These are phyloP conservation scores for Lacanobia oleracea DNA, from an alignment of 2,888 invertebrate species.

Conservation along the genomic window DNA sequence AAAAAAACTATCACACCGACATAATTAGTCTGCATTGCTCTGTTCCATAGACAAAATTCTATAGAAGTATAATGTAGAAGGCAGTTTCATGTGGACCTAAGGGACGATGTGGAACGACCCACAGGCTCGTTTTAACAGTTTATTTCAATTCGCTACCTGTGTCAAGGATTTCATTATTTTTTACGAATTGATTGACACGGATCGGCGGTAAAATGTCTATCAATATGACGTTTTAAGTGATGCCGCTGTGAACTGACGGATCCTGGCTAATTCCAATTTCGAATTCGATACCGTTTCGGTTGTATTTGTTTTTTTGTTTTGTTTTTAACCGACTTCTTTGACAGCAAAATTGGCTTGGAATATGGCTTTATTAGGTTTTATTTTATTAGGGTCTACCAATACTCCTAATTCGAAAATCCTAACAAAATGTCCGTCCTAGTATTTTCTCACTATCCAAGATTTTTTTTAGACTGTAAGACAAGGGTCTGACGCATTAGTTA, in stretches of 20 bases:
- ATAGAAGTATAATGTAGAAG: too few species aligned
- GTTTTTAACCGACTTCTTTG: too few species aligned
- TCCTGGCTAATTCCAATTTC: conserved; percentile 61
- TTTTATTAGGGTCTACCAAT: not conserved
- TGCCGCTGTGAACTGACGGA: conserved; percentile 51
- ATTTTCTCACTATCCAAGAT: too few species aligned
- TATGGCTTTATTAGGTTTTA: conserved; percentile 10
- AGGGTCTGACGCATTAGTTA: too few species aligned
- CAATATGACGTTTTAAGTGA: conserved; percentile 76
- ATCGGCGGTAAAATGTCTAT: conserved; percentile 75
- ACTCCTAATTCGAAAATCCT: conserved; percentile 8
- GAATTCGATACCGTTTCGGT: conserved; percentile 44
- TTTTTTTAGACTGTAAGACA: too few species aligned
- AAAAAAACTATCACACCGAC: too few species aligned
- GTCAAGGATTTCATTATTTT: conserved; percentile 79
- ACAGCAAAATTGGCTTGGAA: conserved; percentile 30
- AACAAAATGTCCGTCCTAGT: not conserved
- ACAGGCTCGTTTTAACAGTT: conserved; percentile 82
- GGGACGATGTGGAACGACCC: conserved; percentile 81
- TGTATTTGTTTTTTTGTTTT: conserved; percentile 30
- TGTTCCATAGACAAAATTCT: too few species aligned
- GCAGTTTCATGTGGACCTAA: too few species aligned
- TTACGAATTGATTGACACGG: conserved; percentile 78
- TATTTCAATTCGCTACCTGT: conserved; percentile 81
- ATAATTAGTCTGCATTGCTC: too few species aligned